Percentiles rank a stretch among this genome's conserved stretches.
Evolutionary conservation across 2,797 vertebrate genomes (phyloP).

Genomic region (Pantherophis vulpinus): DNA sequence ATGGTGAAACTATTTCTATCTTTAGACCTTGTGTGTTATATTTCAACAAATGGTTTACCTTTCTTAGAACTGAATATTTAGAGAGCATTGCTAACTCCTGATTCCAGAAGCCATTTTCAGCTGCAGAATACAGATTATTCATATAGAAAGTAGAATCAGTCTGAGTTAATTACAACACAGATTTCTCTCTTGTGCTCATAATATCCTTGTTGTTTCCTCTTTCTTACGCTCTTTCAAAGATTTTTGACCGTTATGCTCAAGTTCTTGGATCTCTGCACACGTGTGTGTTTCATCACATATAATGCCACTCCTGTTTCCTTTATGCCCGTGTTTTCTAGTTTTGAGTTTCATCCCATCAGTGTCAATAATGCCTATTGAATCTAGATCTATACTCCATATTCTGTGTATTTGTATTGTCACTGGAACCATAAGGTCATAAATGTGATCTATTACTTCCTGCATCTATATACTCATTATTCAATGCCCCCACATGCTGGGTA

Average conservation of each 20-base stretch:
- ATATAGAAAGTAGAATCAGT: not conserved
- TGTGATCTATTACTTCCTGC: not conserved
- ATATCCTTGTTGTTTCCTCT: not conserved
- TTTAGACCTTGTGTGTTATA: not conserved
- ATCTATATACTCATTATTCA: not conserved
- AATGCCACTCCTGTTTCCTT: not conserved
- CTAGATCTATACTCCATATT: not conserved
- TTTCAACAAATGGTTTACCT: not conserved
- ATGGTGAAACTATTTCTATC: not conserved
- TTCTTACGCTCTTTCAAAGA: not conserved
- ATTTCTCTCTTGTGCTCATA: not conserved
- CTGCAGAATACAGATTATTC: not conserved
- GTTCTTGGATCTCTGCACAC: not conserved
- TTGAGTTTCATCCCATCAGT: not conserved
- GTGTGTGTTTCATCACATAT: not conserved
- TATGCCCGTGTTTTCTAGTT: not conserved
- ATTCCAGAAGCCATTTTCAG: too few relatives aligned
- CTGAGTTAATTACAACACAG: not conserved
- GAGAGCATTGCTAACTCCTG: not conserved
- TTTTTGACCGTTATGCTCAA: not conserved
- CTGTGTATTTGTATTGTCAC: not conserved
- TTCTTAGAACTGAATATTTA: not conserved
- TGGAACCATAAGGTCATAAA: not conserved
- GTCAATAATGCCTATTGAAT: not conserved
- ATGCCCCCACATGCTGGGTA: not conserved